phyloP scores from a whole-genome alignment of 2,797 vertebrate genomes.

The Fratercula arctica region DNA sequence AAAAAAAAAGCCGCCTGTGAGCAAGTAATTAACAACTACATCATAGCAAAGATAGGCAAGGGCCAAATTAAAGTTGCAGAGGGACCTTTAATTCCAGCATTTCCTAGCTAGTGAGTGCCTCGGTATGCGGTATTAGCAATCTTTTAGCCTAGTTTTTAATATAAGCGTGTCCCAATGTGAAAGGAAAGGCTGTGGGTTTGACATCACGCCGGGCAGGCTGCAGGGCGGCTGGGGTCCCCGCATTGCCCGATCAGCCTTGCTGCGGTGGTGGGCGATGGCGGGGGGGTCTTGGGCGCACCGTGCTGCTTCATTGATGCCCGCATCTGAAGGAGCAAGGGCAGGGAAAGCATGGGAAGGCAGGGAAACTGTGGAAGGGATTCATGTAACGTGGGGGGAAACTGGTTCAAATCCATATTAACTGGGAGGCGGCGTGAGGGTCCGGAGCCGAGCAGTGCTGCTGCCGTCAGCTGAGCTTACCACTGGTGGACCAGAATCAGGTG shows the following conservation, averaged over 20 bases:
- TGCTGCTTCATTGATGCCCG: background rate
- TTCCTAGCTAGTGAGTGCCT: background rate
- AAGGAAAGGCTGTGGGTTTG: background rate
- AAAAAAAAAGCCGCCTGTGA: background rate
- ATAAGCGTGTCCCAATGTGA: fast-evolving
- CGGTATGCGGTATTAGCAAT: background rate
- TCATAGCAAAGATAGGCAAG: background rate
- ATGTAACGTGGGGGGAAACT: fast-evolving
- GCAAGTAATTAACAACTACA: constrained; percentile 33
- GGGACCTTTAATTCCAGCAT: background rate
- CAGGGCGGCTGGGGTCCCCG: fast-evolving
- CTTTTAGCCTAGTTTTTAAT: background rate
- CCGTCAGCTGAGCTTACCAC: background rate
- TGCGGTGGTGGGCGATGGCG: fast-evolving
- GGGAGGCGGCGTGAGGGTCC: fast-evolving
- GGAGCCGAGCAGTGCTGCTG: no score
- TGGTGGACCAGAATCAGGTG: background rate
- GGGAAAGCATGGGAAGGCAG: background rate
- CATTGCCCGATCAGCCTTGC: background rate
- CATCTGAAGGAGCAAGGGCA: fast-evolving
- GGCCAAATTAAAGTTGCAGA: constrained; percentile 25
- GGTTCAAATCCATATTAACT: background rate
- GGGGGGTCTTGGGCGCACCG: fast-evolving
- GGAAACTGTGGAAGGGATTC: background rate
- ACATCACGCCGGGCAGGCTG: fast-evolving